phyloP scores from a whole-genome alignment of 2,113 vertebrate genomes.

The Penelope pileata region DNA sequence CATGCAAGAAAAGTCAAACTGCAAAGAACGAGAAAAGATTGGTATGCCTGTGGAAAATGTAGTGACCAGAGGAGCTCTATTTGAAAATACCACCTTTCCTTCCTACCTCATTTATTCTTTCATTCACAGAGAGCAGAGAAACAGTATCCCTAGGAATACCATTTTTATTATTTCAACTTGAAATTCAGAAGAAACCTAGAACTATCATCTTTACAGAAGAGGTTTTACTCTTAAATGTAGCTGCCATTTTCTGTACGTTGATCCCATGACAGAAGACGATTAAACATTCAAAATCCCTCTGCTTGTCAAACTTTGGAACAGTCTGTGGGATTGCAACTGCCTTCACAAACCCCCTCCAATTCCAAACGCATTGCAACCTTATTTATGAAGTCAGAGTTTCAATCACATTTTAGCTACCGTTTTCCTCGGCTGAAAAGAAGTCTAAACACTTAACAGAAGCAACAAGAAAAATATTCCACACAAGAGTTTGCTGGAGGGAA shows the following conservation, averaged over 20 bases:
- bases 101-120: background rate
- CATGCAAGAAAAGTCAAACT: background rate
- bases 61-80: background rate
- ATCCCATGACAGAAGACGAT: background rate
- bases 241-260: background rate
- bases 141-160: background rate
- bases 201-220: background rate
- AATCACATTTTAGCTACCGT: background rate
- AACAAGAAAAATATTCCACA: background rate
- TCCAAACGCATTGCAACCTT: background rate
- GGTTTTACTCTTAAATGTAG: background rate
- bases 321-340: background rate
- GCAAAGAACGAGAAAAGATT: background rate
- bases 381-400: background rate
- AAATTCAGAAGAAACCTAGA: background rate
- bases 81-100: rapidly evolving
- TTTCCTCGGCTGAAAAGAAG: background rate
- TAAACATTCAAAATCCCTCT: background rate
- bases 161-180: background rate
- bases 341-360: background rate
- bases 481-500: background rate
- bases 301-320: background rate
- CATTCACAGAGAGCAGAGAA: background rate
- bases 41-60: background rate
- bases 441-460: background rate